Conservation (phyloP, 37 sponge, comb jelly and placozoan species). For the Haliclona indistincta region DNA sequence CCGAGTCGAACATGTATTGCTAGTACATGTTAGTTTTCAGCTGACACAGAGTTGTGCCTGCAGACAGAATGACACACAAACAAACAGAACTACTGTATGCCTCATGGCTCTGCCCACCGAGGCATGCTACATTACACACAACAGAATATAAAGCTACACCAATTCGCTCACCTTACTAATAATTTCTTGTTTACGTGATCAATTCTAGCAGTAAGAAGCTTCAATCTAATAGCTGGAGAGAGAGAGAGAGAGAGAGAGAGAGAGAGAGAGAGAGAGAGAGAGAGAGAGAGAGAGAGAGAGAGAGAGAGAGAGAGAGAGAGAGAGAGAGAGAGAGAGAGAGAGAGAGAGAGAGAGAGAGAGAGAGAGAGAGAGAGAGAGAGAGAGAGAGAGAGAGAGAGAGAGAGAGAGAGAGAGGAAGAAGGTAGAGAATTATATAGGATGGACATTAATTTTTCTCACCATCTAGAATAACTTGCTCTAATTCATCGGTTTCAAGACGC, state of each 20-base stretch:
- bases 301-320: neutral
- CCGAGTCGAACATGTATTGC: too few species aligned
- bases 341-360: constrained; percentile 26
- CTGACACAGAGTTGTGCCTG: too few species aligned
- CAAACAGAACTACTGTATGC: too few species aligned
- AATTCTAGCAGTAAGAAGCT: constrained; percentile 66
- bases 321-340: constrained; percentile 22
- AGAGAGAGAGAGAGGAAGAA: constrained; percentile 9
- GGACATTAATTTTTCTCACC: constrained; percentile 22
- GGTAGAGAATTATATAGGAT: neutral
- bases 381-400: constrained; percentile 22
- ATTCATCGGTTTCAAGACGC: constrained; percentile 14
- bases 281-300: constrained; percentile 16
- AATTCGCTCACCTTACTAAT: constrained; percentile 40
- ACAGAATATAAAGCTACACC: neutral
- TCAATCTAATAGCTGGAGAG: constrained; percentile 53
- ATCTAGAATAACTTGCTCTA: constrained; percentile 58
- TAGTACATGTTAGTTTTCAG: too few species aligned
- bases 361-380: constrained; percentile 24
- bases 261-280: neutral
- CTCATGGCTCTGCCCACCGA: too few species aligned
- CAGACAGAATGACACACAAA: too few species aligned
- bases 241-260: neutral
- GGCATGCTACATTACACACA: too few species aligned
- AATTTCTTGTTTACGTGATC: constrained; percentile 57